A percentile compares a stretch with the other conserved stretches of the same genome.
phyloP scores from a whole-genome alignment of 1,140 invertebrate species.

The Pseudomyrmex pallidus region DNA sequence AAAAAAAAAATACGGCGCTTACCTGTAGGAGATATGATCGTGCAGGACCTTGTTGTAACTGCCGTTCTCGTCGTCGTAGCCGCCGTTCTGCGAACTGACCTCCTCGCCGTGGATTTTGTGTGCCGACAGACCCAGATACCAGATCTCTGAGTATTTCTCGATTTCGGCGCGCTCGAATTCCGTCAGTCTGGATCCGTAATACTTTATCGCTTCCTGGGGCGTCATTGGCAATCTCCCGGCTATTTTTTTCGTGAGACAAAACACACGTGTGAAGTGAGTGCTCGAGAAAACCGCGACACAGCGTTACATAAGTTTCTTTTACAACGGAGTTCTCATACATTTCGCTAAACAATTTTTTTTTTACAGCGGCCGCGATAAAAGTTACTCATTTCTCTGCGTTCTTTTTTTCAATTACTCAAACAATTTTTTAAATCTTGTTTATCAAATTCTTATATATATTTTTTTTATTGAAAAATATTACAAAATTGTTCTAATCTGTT shows the following conservation, averaged over 20 bases:
- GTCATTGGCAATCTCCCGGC: conserved; percentile 84
- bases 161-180: conserved; percentile 94
- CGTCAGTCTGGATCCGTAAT: conserved; percentile 92
- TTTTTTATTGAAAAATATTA: no score
- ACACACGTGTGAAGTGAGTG: neutral
- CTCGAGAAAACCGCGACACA: neutral
- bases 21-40: conserved; percentile 96
- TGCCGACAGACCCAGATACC: conserved; percentile 94
- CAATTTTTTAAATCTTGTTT: no score
- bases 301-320: neutral
- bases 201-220: conserved; percentile 90
- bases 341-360: neutral
- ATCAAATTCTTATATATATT: no score
- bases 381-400: no score
- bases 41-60: conserved; percentile 97
- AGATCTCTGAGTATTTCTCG: conserved; percentile 94
- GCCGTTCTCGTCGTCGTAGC: conserved; percentile 96
- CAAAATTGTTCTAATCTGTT: no score
- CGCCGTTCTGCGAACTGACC: conserved; percentile 91
- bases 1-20: conserved; percentile 16
- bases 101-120: conserved; percentile 94
- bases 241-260: conserved; percentile 58
- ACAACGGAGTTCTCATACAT: neutral
- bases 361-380: neutral
- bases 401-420: neutral